Evolutionary conservation across 2,113 vertebrate species (phyloP).

Genomic region (Campylorhamphus procurvoides): DNA sequence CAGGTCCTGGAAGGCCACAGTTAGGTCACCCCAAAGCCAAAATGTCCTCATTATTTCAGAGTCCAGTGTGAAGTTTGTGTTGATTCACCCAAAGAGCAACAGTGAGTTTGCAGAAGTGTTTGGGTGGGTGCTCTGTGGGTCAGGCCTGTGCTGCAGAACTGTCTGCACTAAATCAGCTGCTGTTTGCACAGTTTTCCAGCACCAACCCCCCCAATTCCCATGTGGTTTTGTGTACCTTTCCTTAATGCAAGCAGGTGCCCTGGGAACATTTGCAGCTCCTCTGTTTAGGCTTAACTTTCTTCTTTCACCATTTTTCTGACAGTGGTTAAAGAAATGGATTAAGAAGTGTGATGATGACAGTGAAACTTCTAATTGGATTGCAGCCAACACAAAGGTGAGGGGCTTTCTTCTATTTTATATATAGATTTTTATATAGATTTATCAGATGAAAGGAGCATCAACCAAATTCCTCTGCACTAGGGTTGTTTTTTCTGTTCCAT

Average conservation of each 20-base stretch:
- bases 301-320: neutral
- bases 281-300: neutral
- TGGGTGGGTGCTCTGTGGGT: neutral
- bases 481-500: neutral
- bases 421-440: neutral
- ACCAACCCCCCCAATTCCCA: neutral
- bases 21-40: neutral
- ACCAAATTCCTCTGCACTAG: neutral
- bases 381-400: constrained; percentile 97
- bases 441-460: neutral
- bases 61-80: neutral
- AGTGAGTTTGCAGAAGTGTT: neutral
- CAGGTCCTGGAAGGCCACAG: neutral
- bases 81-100: neutral
- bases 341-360: constrained; percentile 99
- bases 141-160: neutral
- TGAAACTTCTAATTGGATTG: constrained; percentile 99
- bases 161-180: neutral
- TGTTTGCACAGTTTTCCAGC: neutral
- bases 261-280: neutral
- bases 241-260: neutral
- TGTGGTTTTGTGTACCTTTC: neutral
- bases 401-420: neutral
- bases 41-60: neutral
- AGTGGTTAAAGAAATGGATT: constrained; percentile 99